Base-by-base conservation (phyloP, 1,140 invertebrate genomes). In the Hetaerina americana region DNA sequence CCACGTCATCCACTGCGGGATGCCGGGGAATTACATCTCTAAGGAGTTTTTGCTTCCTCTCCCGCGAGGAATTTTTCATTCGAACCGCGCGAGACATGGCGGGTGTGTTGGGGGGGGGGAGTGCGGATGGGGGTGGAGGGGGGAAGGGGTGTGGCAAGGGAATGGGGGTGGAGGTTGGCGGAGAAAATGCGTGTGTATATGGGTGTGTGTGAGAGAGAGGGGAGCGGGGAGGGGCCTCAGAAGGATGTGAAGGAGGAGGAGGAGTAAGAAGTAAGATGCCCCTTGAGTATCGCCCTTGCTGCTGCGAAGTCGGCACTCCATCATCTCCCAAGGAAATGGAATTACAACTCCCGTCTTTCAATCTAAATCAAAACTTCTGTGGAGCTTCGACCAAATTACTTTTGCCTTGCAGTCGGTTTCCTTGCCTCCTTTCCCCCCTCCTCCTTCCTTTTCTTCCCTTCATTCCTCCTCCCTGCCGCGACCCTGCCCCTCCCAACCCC, bases 311-410 rank as follows among this genome's bases (percentile, higher is more conserved):
- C 40, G 40, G 40, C 40, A 57, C 40, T 27, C 68, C 68, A 27
- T 69, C 28, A 69, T 69, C 26, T 27, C 22, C 18, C 24, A n/a
- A 69, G 26, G 28, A 69, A 69, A 69, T 69, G 26, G 26, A 69
- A 69, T 69, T 69, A 69, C 26, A 69, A 69, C 68, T 69, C 28
- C 68, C 28, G 24, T 27, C 24, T 69, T 69, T 69, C 68, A 69
- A 27, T 69, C 28, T 69, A 69, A 69, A 69, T 69, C 68, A 70
- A 40, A 70, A 70, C 26, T 40, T 70, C 29, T 70, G 31, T 18
- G 22, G 22, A 66, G 70, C 26, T 70, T 29, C 31, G 27, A 26
- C 29, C 26, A 66, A 66, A 40, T 70, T 70, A 40, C 70, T 49
- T 66, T 70, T 28, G 26, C 68, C 28, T 27, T 27, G 68, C 26